Percentiles rank a stretch among this genome's conserved stretches.
Conservation (phyloP, 2,113 vertebrate species). For the Mesoclemmys tuberculata region DNA sequence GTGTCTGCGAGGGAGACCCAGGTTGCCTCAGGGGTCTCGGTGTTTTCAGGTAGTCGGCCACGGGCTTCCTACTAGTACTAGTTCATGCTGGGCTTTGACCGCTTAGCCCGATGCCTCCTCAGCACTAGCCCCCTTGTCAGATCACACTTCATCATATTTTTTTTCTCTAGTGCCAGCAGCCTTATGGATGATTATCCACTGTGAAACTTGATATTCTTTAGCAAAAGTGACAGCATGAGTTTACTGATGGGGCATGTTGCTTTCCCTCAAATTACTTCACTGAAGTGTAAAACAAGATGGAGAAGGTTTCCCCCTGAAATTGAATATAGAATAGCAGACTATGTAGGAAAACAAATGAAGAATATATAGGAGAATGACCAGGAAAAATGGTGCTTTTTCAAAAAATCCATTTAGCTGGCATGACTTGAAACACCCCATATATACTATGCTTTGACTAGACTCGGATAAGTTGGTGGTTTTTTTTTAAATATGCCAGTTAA, state of each 20-base stretch:
- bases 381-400: neutral
- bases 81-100: neutral
- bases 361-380: neutral
- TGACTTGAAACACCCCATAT: neutral
- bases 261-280: neutral
- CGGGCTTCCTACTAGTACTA: neutral
- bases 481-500: rapidly evolving
- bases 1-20: neutral
- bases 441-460: rapidly evolving
- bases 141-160: neutral
- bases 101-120: neutral
- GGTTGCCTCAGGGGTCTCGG: neutral
- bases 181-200: neutral
- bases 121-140: neutral
- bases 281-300: neutral
- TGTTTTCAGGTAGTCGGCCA: too few relatives aligned
- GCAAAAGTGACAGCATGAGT: neutral
- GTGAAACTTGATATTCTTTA: neutral
- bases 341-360: neutral
- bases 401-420: neutral
- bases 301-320: neutral
- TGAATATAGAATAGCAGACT: neutral
- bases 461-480: rapidly evolving
- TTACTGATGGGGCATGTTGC: neutral
- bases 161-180: neutral